Evolutionary conservation across 2,888 invertebrate genomes (phyloP), one percentile per base, ranked within the genome.

Genomic region (Leucophenga montana): DNA sequence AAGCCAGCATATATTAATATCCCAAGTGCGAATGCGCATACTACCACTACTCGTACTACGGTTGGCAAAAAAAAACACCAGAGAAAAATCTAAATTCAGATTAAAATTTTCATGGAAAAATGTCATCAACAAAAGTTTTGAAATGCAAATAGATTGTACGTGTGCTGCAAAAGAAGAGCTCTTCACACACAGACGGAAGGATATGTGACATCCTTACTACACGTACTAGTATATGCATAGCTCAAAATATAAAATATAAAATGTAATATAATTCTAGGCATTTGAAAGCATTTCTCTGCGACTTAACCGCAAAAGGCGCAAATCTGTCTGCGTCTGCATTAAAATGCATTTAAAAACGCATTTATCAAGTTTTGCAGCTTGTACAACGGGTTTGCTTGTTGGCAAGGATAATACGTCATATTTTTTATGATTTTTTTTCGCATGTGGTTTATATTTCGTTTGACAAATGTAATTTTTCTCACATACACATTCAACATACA

Each of bases 61-160:
- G 27, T 2, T 27, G 27, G 27, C 27, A 57, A 33, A 33, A 31
- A 31, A 27, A 66, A 16, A n/a, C n/a, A n/a, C n/a, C n/a, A n/a
- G 13, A 77, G 70, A 74, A 74, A 78, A 16, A n/a, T 22, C 18
- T 27, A 57, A n/a, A 64, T 64, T 64, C 62, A 48, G 62, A 80
- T 84, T 82, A 82, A 80, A 82, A 82, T 84, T 80, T 84, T 82
- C 83, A 82, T 84, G 83, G 39, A 82, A 82, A 84, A 84, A 84
- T 82, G 84, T 82, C 82, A 82, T 84, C 82, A 84, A 84, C 84
- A 82, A 82, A 82, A 82, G 82, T 82, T 82, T 39, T 67, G 77
- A 82, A 82, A 82, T 82, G 84, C 82, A 82, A 84, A 82, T 84
- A 80, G 78, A 78, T 22, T 22, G 3, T 48, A 62, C 22, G 57